Evolutionary conservation across 2,888 invertebrate species (phyloP).

Genomic region (Tachina lurida): DNA sequence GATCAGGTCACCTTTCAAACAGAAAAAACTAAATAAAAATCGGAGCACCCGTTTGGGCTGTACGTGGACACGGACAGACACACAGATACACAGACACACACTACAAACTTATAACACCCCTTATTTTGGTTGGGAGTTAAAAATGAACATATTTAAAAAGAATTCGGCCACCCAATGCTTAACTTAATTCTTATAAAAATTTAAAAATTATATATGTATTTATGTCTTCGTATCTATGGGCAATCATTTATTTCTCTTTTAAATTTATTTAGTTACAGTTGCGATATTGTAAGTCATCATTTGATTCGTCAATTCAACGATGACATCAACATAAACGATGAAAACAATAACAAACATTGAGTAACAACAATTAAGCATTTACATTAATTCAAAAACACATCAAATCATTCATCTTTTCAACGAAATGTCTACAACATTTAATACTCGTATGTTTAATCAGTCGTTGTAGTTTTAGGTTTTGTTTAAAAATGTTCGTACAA

Average conservation of each 20-base stretch:
- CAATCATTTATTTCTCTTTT: not conserved
- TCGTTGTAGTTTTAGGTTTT: conserved; percentile 40
- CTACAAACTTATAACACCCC: too few species aligned
- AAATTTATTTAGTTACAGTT: not conserved
- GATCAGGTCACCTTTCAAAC: too few species aligned
- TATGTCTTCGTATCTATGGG: not conserved
- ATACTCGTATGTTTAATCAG: conserved; percentile 70
- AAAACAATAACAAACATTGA: conserved; percentile 41
- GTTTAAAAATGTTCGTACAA: conserved; percentile 36
- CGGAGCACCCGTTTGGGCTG: too few species aligned
- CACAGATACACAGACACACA: too few species aligned
- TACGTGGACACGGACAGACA: too few species aligned
- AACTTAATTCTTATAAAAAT: too few species aligned
- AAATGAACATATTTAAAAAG: too few species aligned
- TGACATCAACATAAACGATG: conserved; percentile 2
- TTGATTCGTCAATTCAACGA: conserved; percentile 46
- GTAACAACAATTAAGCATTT: conserved; percentile 70
- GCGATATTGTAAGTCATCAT: conserved; percentile 41
- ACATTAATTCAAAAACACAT: conserved; percentile 70
- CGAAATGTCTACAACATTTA: conserved; percentile 66
- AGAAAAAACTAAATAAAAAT: too few species aligned
- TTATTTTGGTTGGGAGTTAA: too few species aligned
- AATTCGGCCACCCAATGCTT: not conserved
- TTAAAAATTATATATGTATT: not conserved
- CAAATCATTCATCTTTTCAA: conserved; percentile 69